phyloP scores from a whole-genome alignment of 2,888 invertebrate species.

The Drosophila merina region DNA sequence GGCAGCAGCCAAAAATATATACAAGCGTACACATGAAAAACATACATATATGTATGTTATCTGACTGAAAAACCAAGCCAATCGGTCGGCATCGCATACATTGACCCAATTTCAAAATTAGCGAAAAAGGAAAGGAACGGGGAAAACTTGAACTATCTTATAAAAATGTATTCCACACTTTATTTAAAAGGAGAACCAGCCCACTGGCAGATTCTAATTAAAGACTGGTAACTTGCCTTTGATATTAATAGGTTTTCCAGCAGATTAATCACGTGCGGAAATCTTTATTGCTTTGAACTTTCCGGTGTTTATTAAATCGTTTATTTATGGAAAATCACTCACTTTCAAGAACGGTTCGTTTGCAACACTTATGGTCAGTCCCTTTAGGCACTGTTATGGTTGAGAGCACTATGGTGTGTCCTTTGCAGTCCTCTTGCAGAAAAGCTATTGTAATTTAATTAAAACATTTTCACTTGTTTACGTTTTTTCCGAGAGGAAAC shows the following conservation, averaged over 20 bases:
- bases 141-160: slow-evolving; percentile 40
- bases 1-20: slow-evolving; percentile 41
- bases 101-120: slow-evolving; percentile 68
- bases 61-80: slow-evolving; percentile 40
- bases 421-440: background rate
- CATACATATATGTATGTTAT: slow-evolving; percentile 5
- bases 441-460: background rate
- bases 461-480: background rate
- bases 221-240: slow-evolving; percentile 65
- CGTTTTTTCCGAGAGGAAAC: slow-evolving; percentile 2
- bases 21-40: slow-evolving; percentile 23
- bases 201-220: slow-evolving; percentile 13
- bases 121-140: slow-evolving; percentile 42
- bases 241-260: slow-evolving; percentile 64
- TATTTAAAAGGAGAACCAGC: background rate
- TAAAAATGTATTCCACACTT: slow-evolving; percentile 9
- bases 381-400: background rate
- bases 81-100: slow-evolving; percentile 53
- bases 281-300: slow-evolving; percentile 3
- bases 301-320: slow-evolving; percentile 23
- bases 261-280: slow-evolving; percentile 26
- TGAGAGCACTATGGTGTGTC: background rate
- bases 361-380: background rate
- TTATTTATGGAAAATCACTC: slow-evolving; percentile 19
- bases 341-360: slow-evolving; percentile 13